Percentiles rank a stretch among this genome's conserved stretches.
Conservation (phyloP, 1,140 invertebrate genomes). For the Eriosoma lanigerum region DNA sequence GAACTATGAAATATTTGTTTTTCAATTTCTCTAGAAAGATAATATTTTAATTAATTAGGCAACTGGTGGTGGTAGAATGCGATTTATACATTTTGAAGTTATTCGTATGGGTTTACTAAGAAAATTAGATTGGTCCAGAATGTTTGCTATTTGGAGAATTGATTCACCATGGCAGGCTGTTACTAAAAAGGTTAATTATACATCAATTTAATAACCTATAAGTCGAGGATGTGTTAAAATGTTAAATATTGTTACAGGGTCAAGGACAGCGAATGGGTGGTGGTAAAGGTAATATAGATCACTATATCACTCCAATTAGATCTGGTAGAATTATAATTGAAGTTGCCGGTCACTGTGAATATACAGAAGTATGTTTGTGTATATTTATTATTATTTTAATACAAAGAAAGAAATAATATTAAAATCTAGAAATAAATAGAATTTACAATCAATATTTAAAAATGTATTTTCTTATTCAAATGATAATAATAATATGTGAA, state of each 20-base stretch:
- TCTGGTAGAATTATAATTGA: constrained; percentile 91
- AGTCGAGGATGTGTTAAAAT: not conserved
- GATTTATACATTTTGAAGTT: constrained; percentile 83
- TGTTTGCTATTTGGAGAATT: constrained; percentile 95
- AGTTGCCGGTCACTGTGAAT: constrained; percentile 88
- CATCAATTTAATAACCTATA: not conserved
- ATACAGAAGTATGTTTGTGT: constrained; percentile 69
- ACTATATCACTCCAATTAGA: constrained; percentile 93
- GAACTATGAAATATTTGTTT: too few species aligned
- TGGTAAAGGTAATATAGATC: constrained; percentile 93
- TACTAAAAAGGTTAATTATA: constrained; percentile 72
- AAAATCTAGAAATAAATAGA: too few species aligned
- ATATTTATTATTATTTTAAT: not conserved
- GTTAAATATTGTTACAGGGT: constrained; percentile 61
- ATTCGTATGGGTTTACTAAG: constrained; percentile 74
- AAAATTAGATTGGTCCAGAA: constrained; percentile 74
- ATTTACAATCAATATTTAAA: too few species aligned
- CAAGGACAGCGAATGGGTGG: constrained; percentile 91
- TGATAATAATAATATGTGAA: too few species aligned
- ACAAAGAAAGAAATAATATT: too few species aligned
- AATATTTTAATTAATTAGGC: constrained; percentile 67
- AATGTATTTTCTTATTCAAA: too few species aligned
- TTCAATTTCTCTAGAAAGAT: too few species aligned
- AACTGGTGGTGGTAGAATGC: constrained; percentile 77
- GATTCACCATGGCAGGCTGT: constrained; percentile 94